Evolutionary conservation across 2,888 invertebrate genomes (phyloP).

Genomic region (Norana najaformis): DNA sequence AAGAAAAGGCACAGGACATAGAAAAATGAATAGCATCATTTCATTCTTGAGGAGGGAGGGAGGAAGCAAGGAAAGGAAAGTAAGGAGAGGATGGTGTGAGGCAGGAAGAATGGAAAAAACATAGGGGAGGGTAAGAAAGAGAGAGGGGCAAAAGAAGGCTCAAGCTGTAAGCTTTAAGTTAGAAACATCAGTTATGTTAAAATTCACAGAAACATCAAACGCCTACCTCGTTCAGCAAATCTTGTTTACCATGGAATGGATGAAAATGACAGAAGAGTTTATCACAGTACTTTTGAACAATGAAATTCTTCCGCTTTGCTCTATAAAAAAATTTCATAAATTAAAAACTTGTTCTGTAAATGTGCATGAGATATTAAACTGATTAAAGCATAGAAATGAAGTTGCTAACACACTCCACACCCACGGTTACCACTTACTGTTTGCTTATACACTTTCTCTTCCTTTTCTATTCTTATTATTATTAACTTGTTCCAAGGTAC

Average conservation of each 20-base stretch:
- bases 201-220: not conserved
- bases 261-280: constrained; percentile 50
- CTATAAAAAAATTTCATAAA: constrained; percentile 27
- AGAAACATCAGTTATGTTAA: not conserved
- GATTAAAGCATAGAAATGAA: not conserved
- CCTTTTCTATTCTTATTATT: not conserved
- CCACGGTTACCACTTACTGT: not conserved
- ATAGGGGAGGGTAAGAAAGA: too few relatives aligned
- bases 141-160: too few relatives aligned
- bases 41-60: not conserved
- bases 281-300: constrained; percentile 53
- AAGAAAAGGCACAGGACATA: too few relatives aligned
- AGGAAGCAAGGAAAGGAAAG: not conserved
- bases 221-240: constrained; percentile 54
- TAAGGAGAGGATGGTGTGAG: not conserved
- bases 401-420: not conserved
- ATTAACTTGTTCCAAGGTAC: too few relatives aligned
- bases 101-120: not conserved
- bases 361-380: not conserved
- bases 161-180: not conserved
- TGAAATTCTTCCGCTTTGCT: constrained; percentile 48
- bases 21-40: too few relatives aligned
- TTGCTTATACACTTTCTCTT: not conserved
- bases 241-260: constrained; percentile 43
- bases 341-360: not conserved